phyloP scores from a whole-genome alignment of 2,113 vertebrate species.

The Psophia crepitans region DNA sequence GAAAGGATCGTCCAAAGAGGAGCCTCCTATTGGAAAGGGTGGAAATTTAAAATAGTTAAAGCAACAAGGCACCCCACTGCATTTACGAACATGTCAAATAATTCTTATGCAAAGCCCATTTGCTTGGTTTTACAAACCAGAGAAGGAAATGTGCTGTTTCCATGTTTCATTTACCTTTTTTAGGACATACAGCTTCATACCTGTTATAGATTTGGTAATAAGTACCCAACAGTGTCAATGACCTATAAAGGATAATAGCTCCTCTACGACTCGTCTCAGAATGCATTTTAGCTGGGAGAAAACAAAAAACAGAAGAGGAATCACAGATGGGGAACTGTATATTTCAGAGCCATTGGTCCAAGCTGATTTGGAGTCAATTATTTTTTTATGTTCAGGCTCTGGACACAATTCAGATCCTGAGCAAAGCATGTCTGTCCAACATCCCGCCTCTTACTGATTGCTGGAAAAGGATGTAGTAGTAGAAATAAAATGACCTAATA shows the following conservation, averaged over 20 bases:
- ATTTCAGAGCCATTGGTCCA: not conserved
- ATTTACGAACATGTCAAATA: not conserved
- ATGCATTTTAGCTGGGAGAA: not conserved
- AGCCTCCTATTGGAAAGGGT: not conserved
- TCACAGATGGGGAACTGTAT: not conserved
- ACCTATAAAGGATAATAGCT: not conserved
- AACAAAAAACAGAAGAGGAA: not conserved
- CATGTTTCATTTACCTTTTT: not conserved
- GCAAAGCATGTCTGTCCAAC: not conserved
- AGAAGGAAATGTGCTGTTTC: not conserved
- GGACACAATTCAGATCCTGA: not conserved
- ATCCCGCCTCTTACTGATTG: not conserved
- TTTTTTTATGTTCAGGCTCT: not conserved
- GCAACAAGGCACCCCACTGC: not conserved
- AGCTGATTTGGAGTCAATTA: not conserved
- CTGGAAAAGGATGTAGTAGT: not conserved
- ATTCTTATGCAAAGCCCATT: not conserved
- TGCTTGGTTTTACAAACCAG: not conserved
- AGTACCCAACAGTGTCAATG: not conserved
- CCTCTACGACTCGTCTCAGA: accelerated
- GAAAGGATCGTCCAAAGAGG: not conserved
- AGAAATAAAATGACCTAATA: not conserved
- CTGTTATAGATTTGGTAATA: not conserved
- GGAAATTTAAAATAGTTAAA: not conserved
- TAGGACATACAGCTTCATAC: not conserved